Percentiles rank a stretch among this genome's conserved stretches.
Conservation (phyloP, 2,797 vertebrate species). For the Lacerta viridis region DNA sequence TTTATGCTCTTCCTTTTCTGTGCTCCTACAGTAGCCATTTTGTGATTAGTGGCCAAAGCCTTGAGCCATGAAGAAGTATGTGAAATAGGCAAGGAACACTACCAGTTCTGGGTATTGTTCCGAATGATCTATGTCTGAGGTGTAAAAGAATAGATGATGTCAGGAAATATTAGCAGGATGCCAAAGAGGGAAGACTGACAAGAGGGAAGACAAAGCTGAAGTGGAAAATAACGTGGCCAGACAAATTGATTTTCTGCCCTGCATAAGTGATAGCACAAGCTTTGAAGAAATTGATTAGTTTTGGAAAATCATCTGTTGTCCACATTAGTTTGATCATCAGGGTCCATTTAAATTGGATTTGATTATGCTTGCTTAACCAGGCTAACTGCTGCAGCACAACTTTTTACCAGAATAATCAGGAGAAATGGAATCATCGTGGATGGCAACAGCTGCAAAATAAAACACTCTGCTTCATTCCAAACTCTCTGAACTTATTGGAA, state of each 20-base stretch:
- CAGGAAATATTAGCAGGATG: slow-evolving; percentile 15
- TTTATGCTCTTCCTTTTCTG: too few species aligned
- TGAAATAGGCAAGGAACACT: neutral
- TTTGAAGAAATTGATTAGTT: slow-evolving; percentile 43
- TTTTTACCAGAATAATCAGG: slow-evolving; percentile 20
- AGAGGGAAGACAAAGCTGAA: slow-evolving; percentile 13
- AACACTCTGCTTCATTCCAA: neutral
- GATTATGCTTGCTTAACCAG: slow-evolving; percentile 30
- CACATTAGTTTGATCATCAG: slow-evolving; percentile 34
- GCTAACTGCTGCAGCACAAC: slow-evolving; percentile 23
- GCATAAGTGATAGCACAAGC: slow-evolving; percentile 28
- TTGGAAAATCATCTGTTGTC: slow-evolving; percentile 45
- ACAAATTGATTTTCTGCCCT: slow-evolving; percentile 32
- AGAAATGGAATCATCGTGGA: slow-evolving; percentile 20
- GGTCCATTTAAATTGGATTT: slow-evolving; percentile 35
- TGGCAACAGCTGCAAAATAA: slow-evolving; percentile 3
- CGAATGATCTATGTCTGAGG: neutral
- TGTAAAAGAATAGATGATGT: neutral
- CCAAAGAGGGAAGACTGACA: slow-evolving; percentile 24
- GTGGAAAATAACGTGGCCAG: slow-evolving; percentile 40
- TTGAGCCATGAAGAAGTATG: neutral
- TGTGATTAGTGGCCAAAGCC: too few species aligned
- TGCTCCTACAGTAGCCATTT: too few species aligned
- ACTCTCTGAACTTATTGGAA: slow-evolving; percentile 6
- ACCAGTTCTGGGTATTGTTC: neutral